Evolutionary conservation across 2,888 invertebrate genomes (phyloP).

Genomic region (Aethes cnicana): DNA sequence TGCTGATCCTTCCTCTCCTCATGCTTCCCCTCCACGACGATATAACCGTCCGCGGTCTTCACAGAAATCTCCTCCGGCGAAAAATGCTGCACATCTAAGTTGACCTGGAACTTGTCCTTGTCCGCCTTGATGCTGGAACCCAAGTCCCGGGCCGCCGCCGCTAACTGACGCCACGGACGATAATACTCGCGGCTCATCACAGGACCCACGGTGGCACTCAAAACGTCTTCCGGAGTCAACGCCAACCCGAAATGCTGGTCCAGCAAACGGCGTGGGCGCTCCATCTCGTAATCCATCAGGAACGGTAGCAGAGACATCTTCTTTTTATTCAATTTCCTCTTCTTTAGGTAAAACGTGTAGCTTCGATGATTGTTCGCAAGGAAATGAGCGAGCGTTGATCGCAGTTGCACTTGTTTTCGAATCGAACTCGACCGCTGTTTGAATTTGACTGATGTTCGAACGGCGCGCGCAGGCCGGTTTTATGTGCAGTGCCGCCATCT

Average conservation of each 20-base stretch:
- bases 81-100: constrained; percentile 89
- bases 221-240: constrained; percentile 73
- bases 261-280: constrained; percentile 68
- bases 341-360: no score
- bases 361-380: no score
- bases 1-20: constrained; percentile 89
- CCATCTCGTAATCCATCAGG: constrained; percentile 61
- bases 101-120: constrained; percentile 78
- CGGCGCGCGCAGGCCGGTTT: constrained; percentile 45
- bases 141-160: constrained; percentile 73
- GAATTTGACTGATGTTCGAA: constrained; percentile 49
- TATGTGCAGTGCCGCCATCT: constrained; percentile 50
- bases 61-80: constrained; percentile 88
- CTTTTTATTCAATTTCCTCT: constrained; percentile 14
- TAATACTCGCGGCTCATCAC: constrained; percentile 60
- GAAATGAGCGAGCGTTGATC: constrained; percentile 1
- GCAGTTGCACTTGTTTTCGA: constrained; percentile 23
- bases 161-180: constrained; percentile 71
- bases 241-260: constrained; percentile 82
- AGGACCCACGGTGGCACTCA: constrained; percentile 51
- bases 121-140: constrained; percentile 80
- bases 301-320: constrained; percentile 79
- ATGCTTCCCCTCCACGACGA: constrained; percentile 90
- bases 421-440: constrained; percentile 39
- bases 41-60: constrained; percentile 86